Percentiles rank a stretch among this genome's conserved stretches.
phyloP scores from a whole-genome alignment of 1,140 invertebrate species.

The Tetramorium simillimum region DNA sequence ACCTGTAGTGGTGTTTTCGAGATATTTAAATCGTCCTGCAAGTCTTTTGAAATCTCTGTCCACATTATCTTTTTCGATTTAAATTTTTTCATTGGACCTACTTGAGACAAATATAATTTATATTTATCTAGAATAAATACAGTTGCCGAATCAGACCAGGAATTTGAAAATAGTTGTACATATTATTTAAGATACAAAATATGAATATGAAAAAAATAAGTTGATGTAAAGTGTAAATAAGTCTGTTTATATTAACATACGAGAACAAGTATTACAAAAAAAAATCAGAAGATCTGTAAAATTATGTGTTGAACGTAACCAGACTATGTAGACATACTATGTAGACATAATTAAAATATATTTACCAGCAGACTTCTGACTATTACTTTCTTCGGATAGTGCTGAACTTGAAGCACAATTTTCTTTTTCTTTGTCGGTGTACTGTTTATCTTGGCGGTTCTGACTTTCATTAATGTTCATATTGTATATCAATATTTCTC shows the following conservation, averaged over 20 bases:
- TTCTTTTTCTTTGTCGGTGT: background rate
- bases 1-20: background rate
- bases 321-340: no score
- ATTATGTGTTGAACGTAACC: no score
- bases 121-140: background rate
- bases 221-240: no score
- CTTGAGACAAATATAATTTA: background rate
- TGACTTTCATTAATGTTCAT: background rate
- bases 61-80: slow-evolving; percentile 10
- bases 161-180: background rate
- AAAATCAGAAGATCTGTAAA: no score
- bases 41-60: background rate
- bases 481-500: slow-evolving; percentile 5
- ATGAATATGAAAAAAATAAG: no score
- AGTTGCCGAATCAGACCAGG: background rate
- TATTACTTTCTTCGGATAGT: background rate
- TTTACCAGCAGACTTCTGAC: background rate
- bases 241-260: no score
- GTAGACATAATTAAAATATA: background rate
- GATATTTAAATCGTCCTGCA: background rate
- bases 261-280: no score
- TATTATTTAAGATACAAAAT: no score
- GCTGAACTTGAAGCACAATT: background rate
- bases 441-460: background rate
- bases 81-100: slow-evolving; percentile 2